Conservation (phyloP, 2,797 vertebrate genomes). For the Gobionotothen gibberifrons region DNA sequence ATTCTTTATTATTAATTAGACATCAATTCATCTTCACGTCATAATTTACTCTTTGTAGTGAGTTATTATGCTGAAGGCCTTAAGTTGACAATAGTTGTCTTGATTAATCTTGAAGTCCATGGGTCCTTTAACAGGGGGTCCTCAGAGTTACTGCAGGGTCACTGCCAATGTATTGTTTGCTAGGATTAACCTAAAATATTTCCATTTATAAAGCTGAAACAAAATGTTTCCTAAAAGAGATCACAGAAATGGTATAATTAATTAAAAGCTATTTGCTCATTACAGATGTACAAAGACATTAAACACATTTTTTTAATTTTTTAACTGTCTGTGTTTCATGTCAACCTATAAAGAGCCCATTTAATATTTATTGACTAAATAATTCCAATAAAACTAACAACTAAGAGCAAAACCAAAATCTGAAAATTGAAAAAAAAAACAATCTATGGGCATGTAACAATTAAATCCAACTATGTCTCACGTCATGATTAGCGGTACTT, state of each 20-base stretch:
- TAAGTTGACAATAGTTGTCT: neutral
- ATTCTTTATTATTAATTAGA: neutral
- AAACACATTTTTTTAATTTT: too few relatives aligned
- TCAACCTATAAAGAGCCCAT: neutral
- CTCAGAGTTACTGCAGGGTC: too few relatives aligned
- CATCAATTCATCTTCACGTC: neutral
- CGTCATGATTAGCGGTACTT: too few relatives aligned
- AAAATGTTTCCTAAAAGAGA: too few relatives aligned
- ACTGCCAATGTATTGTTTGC: too few relatives aligned
- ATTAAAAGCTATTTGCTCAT: too few relatives aligned
- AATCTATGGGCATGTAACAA: neutral
- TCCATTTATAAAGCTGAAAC: neutral
- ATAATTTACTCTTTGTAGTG: neutral
- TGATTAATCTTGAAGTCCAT: neutral
- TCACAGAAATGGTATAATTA: too few relatives aligned
- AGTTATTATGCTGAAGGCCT: neutral
- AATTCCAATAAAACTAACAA: neutral
- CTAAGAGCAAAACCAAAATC: neutral
- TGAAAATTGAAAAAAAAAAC: neutral
- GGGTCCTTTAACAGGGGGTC: too few relatives aligned
- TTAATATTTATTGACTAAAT: neutral
- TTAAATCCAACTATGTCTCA: neutral
- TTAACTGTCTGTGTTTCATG: neutral
- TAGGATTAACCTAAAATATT: neutral
- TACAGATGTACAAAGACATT: too few relatives aligned